These are phyloP conservation scores for Euura lappo DNA, from an alignment of 1,140 invertebrate genomes.

Conservation along the genomic window DNA sequence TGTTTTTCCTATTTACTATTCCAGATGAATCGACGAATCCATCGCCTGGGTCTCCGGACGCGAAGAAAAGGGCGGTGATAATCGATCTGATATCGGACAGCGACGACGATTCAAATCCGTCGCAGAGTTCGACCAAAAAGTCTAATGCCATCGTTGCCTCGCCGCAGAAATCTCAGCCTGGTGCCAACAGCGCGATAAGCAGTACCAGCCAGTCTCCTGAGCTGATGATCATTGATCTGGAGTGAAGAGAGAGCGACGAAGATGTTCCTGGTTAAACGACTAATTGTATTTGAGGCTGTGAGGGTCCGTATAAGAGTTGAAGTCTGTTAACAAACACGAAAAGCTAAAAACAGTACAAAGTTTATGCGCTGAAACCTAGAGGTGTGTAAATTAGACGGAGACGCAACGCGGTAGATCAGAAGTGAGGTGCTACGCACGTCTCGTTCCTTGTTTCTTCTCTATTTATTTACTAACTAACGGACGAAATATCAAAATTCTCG, in stretches of 20 bases:
- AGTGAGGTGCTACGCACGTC: background rate
- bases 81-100: constrained; percentile 59
- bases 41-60: constrained; percentile 38
- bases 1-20: constrained; percentile 19
- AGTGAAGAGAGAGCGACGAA: constrained; percentile 31
- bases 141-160: constrained; percentile 27
- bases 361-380: background rate
- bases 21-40: constrained; percentile 51
- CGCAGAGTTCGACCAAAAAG: constrained; percentile 46
- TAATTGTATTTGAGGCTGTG: constrained; percentile 3
- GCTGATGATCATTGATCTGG: constrained; percentile 58
- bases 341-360: constrained; percentile 1
- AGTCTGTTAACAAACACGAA: background rate
- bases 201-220: constrained; percentile 59
- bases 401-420: background rate
- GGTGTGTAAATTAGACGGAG: background rate
- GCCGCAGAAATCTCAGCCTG: constrained; percentile 50
- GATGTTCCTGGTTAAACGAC: background rate
- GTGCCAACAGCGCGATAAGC: constrained; percentile 48
- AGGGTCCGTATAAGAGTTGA: background rate
- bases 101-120: constrained; percentile 42
- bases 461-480: background rate
- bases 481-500: too few species aligned
- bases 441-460: background rate
- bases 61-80: constrained; percentile 53